Base-by-base conservation (phyloP, 2,888 invertebrate genomes). In the Leptopilina syphax region DNA sequence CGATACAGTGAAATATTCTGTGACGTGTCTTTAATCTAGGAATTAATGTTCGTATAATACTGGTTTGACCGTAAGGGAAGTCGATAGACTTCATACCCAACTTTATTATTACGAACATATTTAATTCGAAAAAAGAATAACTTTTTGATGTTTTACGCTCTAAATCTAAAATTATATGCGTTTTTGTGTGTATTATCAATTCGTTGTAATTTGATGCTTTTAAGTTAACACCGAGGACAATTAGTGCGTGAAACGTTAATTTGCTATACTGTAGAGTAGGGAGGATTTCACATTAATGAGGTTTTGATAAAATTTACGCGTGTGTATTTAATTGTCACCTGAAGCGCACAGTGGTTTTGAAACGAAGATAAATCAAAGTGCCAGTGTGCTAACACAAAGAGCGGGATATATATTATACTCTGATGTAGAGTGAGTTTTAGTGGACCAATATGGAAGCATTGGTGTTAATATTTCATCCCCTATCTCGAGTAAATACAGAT, bases 401-500 rank as follows among this genome's bases (percentile, higher is more conserved):
- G n/a, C n/a, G 50, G 9, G 44, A 70, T 12, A 47, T 12, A 47
- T 57, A n/a, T 67, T 70, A 50, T 47, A 9, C 50, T 9, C 9
- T n/a, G 34, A 66, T n/a, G 8, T 27, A 67, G 80, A 82, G 79
- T 82, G 82, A 83, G 83, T 82, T 82, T 79, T 78, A 81, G 79
- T 68, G 66, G 80, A 57, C 79, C 47, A 78, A 77, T 76, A 79
- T 47, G 81, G 82, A 76, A 60, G 68, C 77, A 79, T 5, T 5
- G 80, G 83, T 82, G 83, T 83, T 83, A 83, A 83, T 83, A 83
- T 83, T 83, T 83, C 81, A 82, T 79, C 80, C 81, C 83, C 82
- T 81, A 82, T 81, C 83, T 81, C 81, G 79, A 79, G 66, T 78
- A 80, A 83, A 80, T 80, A 79, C 79, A 77, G 79, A 79, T 77